Percentiles rank a stretch among this genome's conserved stretches.
These are phyloP conservation scores for Caenorhabditis tropicalis DNA, from an alignment of 1,140 invertebrate species.

Conservation along the genomic window DNA sequence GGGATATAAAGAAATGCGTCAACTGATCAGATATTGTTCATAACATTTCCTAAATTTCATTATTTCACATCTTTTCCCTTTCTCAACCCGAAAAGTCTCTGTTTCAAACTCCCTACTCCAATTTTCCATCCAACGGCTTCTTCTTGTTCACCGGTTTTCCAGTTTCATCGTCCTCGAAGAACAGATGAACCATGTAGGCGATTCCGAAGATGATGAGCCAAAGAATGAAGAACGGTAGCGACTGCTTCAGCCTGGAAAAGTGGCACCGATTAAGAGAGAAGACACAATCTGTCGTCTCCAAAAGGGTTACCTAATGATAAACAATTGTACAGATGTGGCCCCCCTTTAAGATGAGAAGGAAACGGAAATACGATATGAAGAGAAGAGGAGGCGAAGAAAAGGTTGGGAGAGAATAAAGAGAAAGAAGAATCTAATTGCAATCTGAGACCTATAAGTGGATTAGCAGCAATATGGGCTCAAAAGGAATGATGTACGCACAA, in stretches of 20 bases:
- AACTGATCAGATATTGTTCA: too few relatives aligned
- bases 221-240: slow-evolving; percentile 1
- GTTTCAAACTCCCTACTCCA: not conserved
- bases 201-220: slow-evolving; percentile 27
- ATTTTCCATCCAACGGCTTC: slow-evolving; percentile 19
- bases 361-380: slow-evolving; percentile 32
- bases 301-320: slow-evolving; percentile 33
- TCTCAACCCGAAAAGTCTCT: not conserved
- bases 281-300: not conserved
- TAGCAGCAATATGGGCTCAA: slow-evolving; percentile 27
- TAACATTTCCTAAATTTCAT: too few relatives aligned
- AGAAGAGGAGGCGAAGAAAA: not conserved
- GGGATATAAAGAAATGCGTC: too few relatives aligned
- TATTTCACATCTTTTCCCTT: too few relatives aligned
- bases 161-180: slow-evolving; percentile 33
- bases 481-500: not conserved
- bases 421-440: slow-evolving; percentile 34
- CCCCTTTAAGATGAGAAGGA: not conserved
- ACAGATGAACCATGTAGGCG: slow-evolving; percentile 9
- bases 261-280: not conserved
- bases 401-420: not conserved
- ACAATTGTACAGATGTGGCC: slow-evolving; percentile 40
- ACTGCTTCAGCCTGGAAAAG: slow-evolving; percentile 23
- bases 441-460: slow-evolving; percentile 44
- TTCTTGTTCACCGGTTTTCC: slow-evolving; percentile 23